Evolutionary conservation across 2,797 vertebrate species (phyloP).

Genomic region (Urophycis tenuis): DNA sequence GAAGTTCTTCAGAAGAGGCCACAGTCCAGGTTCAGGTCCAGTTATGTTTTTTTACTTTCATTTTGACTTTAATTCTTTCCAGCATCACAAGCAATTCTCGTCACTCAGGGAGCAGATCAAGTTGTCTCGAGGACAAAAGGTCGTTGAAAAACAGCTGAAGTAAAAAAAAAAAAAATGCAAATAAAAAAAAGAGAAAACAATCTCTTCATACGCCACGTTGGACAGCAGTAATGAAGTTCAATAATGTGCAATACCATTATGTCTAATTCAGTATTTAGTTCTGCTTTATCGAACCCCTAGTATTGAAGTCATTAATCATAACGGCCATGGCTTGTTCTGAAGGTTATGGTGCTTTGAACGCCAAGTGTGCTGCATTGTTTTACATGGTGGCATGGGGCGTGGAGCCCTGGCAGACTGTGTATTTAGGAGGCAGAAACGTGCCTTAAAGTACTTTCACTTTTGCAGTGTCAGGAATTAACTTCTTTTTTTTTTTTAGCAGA

Average conservation of each 20-base stretch:
- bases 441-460: not conserved
- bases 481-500: not conserved
- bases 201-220: slow-evolving; percentile 30
- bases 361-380: not conserved
- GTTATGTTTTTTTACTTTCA: not conserved
- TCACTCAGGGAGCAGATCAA: not conserved
- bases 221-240: slow-evolving; percentile 43
- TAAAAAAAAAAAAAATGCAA: not conserved
- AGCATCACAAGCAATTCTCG: not conserved
- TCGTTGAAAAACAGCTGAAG: not conserved
- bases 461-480: not conserved
- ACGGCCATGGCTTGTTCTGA: slow-evolving; percentile 19
- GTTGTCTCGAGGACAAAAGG: not conserved
- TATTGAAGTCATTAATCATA: slow-evolving; percentile 61
- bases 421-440: not conserved
- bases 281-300: slow-evolving; percentile 48
- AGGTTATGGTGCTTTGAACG: slow-evolving; percentile 17
- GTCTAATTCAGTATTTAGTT: slow-evolving; percentile 50
- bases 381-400: not conserved
- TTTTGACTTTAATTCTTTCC: not conserved
- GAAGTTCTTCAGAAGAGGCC: not conserved
- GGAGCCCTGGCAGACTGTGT: not conserved
- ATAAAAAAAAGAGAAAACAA: not conserved
- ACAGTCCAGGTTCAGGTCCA: not conserved
- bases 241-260: slow-evolving; percentile 32